phyloP scores from a whole-genome alignment of 2,888 invertebrate species.

The Erpobdella octoculata region DNA sequence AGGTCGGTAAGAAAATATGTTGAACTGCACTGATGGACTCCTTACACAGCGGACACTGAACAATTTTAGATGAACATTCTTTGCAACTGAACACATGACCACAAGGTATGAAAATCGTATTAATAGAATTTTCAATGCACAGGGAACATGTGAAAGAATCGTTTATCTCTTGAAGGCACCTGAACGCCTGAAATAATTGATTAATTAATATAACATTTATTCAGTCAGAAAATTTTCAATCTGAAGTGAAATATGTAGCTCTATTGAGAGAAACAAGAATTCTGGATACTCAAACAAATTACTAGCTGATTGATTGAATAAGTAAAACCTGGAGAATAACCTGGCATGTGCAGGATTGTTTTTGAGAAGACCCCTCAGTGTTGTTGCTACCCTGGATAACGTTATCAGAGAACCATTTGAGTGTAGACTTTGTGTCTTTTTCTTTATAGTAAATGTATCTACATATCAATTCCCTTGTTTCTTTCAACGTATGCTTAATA shows the following conservation, averaged over 20 bases:
- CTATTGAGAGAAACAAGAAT: no score
- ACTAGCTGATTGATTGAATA: no score
- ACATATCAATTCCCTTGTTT: not conserved
- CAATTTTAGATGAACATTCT: constrained; percentile 1
- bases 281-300: no score
- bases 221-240: not conserved
- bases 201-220: not conserved
- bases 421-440: not conserved
- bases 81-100: constrained; percentile 3
- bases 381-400: not conserved
- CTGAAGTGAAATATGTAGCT: no score
- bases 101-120: not conserved
- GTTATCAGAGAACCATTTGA: no score
- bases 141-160: constrained; percentile 2
- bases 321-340: no score
- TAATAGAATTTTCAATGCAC: not conserved
- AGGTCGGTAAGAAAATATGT: not conserved
- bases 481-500: constrained; percentile 13
- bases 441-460: constrained; percentile 14
- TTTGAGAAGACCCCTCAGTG: not conserved
- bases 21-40: not conserved
- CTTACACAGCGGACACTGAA: constrained; percentile 7
- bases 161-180: not conserved
- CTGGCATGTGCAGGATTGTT: not conserved
- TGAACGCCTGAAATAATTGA: not conserved